Evolutionary conservation across 1,140 invertebrate species (phyloP).

Genomic region (Drosophila sp.): DNA sequence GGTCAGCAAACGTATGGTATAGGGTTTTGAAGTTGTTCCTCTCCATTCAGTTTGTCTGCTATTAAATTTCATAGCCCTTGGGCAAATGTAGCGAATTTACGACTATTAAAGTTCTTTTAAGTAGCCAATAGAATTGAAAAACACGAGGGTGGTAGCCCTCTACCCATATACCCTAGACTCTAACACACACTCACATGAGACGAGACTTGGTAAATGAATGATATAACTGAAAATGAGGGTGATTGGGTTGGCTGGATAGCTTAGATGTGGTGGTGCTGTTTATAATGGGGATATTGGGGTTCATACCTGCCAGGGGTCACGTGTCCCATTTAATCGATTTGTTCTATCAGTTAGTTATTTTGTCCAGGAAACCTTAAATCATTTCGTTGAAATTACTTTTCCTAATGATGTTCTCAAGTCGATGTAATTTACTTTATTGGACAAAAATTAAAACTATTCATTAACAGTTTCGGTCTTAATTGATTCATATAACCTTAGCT

Average conservation of each 20-base stretch:
- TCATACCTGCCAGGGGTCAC: constrained; percentile 40
- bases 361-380: constrained; percentile 27
- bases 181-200: not conserved
- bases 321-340: constrained; percentile 51
- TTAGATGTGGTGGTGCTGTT: not conserved
- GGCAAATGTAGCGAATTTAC: constrained; percentile 66
- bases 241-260: not conserved
- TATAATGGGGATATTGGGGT: constrained; percentile 19
- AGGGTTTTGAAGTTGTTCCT: constrained; percentile 11
- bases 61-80: constrained; percentile 78
- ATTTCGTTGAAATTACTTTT: constrained; percentile 1
- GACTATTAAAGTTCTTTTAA: constrained; percentile 71
- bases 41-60: constrained; percentile 43
- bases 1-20: constrained; percentile 36
- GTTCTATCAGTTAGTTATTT: constrained; percentile 37
- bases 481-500: too few species aligned
- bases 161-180: not conserved
- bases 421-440: not conserved
- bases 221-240: constrained; percentile 11
- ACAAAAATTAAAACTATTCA: too few species aligned
- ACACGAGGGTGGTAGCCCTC: constrained; percentile 4
- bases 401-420: not conserved
- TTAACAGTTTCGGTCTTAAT: too few species aligned
- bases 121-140: constrained; percentile 57
- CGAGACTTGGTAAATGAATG: constrained; percentile 5